phyloP scores from a whole-genome alignment of 2,113 vertebrate genomes.

The Ciconia boyciana region DNA sequence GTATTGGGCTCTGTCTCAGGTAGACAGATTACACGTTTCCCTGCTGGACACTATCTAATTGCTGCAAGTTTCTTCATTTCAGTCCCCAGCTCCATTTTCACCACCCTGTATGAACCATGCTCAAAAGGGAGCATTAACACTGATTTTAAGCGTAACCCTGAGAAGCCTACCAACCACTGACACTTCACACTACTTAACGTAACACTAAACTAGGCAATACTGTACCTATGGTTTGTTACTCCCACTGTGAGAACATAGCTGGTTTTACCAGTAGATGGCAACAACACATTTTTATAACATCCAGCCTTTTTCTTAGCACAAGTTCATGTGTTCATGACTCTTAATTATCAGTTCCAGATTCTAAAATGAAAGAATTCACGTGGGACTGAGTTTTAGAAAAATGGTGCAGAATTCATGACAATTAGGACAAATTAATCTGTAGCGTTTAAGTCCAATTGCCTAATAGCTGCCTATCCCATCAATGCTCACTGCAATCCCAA shows the following conservation, averaged over 20 bases:
- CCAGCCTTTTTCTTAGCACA: neutral
- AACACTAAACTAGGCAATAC: neutral
- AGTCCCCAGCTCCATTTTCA: neutral
- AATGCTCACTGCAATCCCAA: neutral
- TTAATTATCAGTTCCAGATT: neutral
- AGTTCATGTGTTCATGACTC: neutral
- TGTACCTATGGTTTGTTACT: neutral
- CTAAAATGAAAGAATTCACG: neutral
- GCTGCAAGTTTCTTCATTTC: conserved; percentile 36
- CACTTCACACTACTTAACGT: neutral
- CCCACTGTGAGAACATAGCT: neutral
- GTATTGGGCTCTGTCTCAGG: conserved; percentile 32
- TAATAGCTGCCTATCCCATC: neutral
- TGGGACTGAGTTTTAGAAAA: neutral
- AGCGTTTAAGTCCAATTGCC: neutral
- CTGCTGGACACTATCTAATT: neutral
- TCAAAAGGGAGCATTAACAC: neutral
- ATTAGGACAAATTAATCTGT: neutral
- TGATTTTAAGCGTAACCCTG: neutral
- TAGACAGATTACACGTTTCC: neutral
- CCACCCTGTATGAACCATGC: fast-evolving
- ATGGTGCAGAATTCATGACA: neutral
- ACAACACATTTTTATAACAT: neutral
- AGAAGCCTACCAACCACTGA: neutral
- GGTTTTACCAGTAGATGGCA: conserved; percentile 37